These are phyloP conservation scores for Hippocampus comes DNA, from an alignment of 2,113 vertebrate species.

Conservation along the genomic window DNA sequence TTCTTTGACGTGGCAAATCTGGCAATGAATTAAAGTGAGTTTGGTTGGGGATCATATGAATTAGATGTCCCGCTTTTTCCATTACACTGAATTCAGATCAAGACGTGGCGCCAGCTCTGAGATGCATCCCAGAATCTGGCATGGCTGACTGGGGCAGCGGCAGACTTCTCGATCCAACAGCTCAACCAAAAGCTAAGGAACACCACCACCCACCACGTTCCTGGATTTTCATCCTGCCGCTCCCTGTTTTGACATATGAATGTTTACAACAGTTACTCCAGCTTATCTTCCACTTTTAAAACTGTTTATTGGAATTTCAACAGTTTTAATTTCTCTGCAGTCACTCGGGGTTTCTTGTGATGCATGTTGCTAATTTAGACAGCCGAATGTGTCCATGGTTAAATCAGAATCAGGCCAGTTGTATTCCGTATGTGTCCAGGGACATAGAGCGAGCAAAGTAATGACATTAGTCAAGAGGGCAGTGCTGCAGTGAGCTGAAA, in stretches of 20 bases:
- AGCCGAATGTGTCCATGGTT: neutral
- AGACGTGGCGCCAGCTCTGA: slow-evolving; percentile 34
- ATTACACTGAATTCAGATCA: slow-evolving; percentile 49
- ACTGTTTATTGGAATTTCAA: neutral
- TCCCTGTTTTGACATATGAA: slow-evolving; percentile 21
- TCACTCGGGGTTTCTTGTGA: neutral
- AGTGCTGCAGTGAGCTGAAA: slow-evolving; percentile 2
- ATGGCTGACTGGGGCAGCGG: slow-evolving; percentile 5
- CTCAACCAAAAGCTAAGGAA: slow-evolving; percentile 11
- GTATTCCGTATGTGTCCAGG: neutral
- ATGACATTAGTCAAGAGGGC: slow-evolving; percentile 13
- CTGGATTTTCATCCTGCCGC: slow-evolving; percentile 21
- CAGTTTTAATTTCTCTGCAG: neutral
- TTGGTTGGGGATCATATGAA: slow-evolving; percentile 44
- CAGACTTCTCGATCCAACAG: slow-evolving; percentile 25
- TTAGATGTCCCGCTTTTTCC: slow-evolving; percentile 33
- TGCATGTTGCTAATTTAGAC: neutral
- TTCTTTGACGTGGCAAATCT: slow-evolving; percentile 57
- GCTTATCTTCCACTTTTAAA: neutral
- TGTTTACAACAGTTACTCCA: slow-evolving; percentile 24
- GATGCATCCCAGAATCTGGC: slow-evolving; percentile 46
- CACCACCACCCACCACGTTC: slow-evolving; percentile 13
- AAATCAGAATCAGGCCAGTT: neutral
- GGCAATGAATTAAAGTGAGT: slow-evolving; percentile 41
- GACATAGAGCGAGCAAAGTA: slow-evolving; percentile 4